Conservation (phyloP, 2,113 vertebrate genomes). For the Pomatostomus ruficeps region DNA sequence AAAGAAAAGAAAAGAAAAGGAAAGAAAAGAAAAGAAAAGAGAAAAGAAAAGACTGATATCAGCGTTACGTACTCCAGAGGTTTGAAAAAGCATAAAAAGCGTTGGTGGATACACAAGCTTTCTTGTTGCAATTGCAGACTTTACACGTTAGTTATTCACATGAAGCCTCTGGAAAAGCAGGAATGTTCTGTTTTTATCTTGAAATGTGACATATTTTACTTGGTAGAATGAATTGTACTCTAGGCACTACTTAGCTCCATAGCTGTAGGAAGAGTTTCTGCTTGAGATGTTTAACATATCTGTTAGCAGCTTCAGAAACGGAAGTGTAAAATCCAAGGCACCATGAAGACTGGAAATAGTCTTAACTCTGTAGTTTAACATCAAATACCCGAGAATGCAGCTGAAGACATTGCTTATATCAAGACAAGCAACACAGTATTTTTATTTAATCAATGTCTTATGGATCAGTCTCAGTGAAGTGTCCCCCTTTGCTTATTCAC, state of each 20-base stretch:
- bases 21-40: too few species aligned
- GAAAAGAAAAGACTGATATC: neutral
- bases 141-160: neutral
- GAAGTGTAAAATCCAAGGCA: neutral
- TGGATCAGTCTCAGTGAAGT: neutral
- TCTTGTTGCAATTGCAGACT: neutral
- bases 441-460: neutral
- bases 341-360: neutral
- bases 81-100: neutral
- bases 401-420: neutral
- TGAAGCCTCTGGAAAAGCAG: neutral
- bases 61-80: neutral
- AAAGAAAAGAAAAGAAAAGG: neutral
- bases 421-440: neutral
- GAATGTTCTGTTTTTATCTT: neutral
- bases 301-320: neutral
- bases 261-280: neutral
- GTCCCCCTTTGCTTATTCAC: neutral
- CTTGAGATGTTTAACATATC: neutral
- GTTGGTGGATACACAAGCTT: neutral
- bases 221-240: neutral
- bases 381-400: neutral
- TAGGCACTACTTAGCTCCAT: neutral
- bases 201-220: neutral
- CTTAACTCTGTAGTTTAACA: neutral